Evolutionary conservation across 2,888 invertebrate genomes (phyloP).

Genomic region (Leptarthrus brevirostris): DNA sequence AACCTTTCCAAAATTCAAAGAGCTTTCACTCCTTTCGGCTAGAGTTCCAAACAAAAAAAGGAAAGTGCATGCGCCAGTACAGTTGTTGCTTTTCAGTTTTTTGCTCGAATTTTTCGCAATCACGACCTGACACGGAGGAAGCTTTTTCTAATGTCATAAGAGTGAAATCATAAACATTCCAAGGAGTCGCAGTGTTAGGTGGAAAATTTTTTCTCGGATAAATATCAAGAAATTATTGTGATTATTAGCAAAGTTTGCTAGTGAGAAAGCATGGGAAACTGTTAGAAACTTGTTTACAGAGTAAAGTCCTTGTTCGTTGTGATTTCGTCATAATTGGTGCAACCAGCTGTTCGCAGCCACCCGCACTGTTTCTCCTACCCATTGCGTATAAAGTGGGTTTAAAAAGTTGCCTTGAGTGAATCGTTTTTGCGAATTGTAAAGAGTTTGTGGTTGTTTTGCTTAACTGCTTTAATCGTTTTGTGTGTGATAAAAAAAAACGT

Average conservation of each 20-base stretch:
- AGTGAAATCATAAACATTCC: conserved; percentile 25
- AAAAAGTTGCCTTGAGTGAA: background rate
- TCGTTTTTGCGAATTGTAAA: background rate
- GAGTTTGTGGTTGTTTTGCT: background rate
- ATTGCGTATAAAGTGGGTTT: background rate
- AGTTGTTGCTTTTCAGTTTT: conserved; percentile 6
- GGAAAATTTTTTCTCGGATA: background rate
- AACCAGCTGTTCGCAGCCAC: conserved; percentile 14
- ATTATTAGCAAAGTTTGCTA: too few relatives aligned
- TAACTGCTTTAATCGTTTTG: background rate
- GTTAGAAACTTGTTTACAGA: too few relatives aligned
- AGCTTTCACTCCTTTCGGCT: too few relatives aligned
- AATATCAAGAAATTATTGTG: too few relatives aligned
- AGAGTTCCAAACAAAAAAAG: too few relatives aligned
- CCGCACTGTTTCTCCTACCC: too few relatives aligned
- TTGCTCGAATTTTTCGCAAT: conserved; percentile 12
- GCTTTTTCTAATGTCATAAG: conserved; percentile 18
- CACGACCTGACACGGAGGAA: conserved; percentile 23
- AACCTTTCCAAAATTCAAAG: too few relatives aligned
- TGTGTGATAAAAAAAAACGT: background rate
- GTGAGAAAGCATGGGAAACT: too few relatives aligned
- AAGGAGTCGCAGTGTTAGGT: background rate
- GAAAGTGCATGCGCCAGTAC: background rate
- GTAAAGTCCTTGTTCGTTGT: background rate
- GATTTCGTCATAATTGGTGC: conserved; percentile 29